These are phyloP conservation scores for Caenorhabditis zanzibari DNA, from an alignment of 2,888 invertebrate genomes.

Conservation along the genomic window DNA sequence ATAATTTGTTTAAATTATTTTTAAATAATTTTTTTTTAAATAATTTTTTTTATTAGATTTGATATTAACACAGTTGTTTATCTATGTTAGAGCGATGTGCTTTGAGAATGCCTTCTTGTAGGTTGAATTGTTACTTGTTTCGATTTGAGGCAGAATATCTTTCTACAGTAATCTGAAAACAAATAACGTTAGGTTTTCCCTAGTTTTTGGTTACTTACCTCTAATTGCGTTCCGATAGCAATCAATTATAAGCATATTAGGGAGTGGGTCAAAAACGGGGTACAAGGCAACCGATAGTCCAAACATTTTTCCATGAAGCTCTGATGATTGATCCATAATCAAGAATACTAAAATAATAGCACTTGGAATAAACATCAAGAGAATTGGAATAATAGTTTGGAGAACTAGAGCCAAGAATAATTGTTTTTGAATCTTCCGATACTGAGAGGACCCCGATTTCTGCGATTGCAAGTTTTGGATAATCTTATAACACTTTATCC, in stretches of 20 bases:
- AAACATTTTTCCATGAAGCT: not conserved
- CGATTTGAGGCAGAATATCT: not conserved
- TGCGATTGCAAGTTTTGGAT: not conserved
- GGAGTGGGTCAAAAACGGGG: conserved; percentile 30
- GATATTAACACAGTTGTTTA: too few relatives aligned
- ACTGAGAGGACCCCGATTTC: not conserved
- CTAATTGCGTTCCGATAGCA: not conserved
- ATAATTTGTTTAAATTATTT: too few relatives aligned
- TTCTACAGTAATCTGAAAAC: not conserved
- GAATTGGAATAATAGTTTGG: conserved; percentile 22
- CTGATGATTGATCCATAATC: not conserved
- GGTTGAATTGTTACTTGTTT: too few relatives aligned
- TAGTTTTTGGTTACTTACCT: not conserved
- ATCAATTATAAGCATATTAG: conserved; percentile 22
- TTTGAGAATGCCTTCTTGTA: too few relatives aligned
- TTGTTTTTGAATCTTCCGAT: conserved; percentile 10
- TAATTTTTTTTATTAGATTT: too few relatives aligned
- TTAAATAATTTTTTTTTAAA: too few relatives aligned
- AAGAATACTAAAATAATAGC: not conserved
- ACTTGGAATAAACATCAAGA: conserved; percentile 20
- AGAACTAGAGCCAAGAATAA: conserved; percentile 18
- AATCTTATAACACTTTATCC: conserved; percentile 13
- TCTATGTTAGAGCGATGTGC: too few relatives aligned
- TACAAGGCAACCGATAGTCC: conserved; percentile 8
- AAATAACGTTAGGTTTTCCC: not conserved